Conservation (phyloP, 2,797 vertebrate genomes). For the Anisognathus igniventris region DNA sequence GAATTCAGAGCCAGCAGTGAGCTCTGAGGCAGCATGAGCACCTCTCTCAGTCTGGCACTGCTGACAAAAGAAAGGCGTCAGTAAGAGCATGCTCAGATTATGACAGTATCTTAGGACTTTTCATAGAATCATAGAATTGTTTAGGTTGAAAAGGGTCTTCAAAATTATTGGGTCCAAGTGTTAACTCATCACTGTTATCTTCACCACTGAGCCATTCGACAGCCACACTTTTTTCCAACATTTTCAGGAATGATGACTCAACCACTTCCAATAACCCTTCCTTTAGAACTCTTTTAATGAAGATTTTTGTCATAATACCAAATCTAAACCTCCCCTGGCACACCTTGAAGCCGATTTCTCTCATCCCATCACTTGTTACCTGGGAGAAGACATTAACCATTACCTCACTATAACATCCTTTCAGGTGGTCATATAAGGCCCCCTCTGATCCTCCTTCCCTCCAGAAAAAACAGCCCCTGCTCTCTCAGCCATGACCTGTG, state of each 20-base stretch:
- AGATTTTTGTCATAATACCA: neutral
- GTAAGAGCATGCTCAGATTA: neutral
- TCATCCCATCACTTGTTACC: neutral
- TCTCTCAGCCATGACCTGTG: neutral
- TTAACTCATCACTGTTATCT: neutral
- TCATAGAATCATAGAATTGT: neutral
- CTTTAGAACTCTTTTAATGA: neutral
- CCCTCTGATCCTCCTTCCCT: neutral
- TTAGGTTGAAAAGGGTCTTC: neutral
- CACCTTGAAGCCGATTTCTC: neutral
- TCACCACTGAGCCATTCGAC: neutral
- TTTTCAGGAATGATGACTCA: neutral
- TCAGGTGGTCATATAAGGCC: too few relatives aligned
- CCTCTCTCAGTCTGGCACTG: neutral
- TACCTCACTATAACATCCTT: neutral
- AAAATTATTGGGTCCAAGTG: neutral
- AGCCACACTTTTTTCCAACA: rapidly evolving
- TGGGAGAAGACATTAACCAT: neutral
- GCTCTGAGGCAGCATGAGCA: neutral
- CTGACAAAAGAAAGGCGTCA: neutral
- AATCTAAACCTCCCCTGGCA: neutral
- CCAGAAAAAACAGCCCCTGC: neutral
- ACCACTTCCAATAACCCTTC: neutral
- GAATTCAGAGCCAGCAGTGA: neutral
- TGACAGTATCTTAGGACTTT: neutral